phyloP scores from a whole-genome alignment of 2,888 invertebrate genomes.

The Chrysina gloriosa region DNA sequence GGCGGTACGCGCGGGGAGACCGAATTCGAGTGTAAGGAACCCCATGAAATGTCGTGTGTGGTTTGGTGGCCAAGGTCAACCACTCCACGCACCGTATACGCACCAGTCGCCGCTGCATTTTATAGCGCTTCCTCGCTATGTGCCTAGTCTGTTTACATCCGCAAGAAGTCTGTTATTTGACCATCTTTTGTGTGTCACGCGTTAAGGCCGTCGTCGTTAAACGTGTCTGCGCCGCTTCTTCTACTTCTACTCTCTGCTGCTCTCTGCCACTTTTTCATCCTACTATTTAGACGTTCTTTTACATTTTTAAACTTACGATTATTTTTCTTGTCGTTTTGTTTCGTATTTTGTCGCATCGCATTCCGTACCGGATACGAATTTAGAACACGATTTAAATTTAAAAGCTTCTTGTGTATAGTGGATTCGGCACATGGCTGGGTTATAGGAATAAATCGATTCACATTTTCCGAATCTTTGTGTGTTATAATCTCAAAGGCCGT shows the following conservation, averaged over 20 bases:
- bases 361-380: constrained; percentile 2
- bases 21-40: constrained; percentile 54
- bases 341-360: background rate
- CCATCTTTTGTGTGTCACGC: constrained; percentile 40
- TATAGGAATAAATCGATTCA: too few species aligned
- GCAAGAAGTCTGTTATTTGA: constrained; percentile 49
- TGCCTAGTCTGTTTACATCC: constrained; percentile 52
- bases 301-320: background rate
- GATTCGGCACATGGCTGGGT: background rate
- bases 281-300: background rate
- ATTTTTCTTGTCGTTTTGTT: background rate
- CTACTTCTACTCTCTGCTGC: constrained; percentile 6
- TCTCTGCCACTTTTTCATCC: background rate
- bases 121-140: constrained; percentile 57
- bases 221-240: constrained; percentile 14
- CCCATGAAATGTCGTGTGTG: constrained; percentile 58
- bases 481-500: too few species aligned
- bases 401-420: too few species aligned
- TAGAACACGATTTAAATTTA: constrained; percentile 1
- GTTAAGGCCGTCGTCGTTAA: constrained; percentile 32
- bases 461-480: too few species aligned
- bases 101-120: constrained; percentile 56
- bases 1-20: constrained; percentile 43
- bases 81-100: constrained; percentile 52
- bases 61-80: constrained; percentile 61